A percentile compares a stretch with the other conserved stretches of the same genome.
These are phyloP conservation scores for Lerista edwardsae DNA, from an alignment of 2,797 vertebrate genomes.

Conservation along the genomic window DNA sequence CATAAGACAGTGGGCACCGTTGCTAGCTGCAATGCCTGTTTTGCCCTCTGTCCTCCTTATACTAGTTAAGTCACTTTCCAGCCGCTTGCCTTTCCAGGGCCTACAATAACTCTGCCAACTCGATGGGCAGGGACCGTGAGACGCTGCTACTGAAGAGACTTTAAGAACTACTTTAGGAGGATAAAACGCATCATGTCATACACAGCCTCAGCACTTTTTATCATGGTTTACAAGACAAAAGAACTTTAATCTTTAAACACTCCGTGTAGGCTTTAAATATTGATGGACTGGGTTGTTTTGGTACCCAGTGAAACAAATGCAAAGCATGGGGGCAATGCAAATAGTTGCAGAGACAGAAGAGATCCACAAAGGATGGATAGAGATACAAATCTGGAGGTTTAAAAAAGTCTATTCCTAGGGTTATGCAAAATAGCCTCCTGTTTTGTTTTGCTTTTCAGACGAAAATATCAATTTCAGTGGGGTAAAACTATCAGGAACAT, in stretches of 20 bases:
- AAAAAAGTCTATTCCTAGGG: not conserved
- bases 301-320: slow-evolving; percentile 27
- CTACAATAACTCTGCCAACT: not conserved
- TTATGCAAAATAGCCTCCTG: not conserved
- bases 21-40: too few species aligned
- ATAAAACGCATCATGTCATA: not conserved
- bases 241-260: slow-evolving; percentile 24
- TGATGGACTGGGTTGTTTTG: not conserved
- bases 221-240: slow-evolving; percentile 4
- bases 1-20: too few species aligned
- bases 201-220: slow-evolving; percentile 4
- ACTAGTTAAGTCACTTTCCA: not conserved
- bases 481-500: not conserved
- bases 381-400: slow-evolving; percentile 17
- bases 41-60: too few species aligned
- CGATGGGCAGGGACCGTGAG: not conserved
- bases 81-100: not conserved
- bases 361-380: not conserved
- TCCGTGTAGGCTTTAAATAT: not conserved
- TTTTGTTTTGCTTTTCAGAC: not conserved
- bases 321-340: slow-evolving; percentile 21
- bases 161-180: slow-evolving; percentile 5
- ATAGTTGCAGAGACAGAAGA: not conserved
- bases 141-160: not conserved
- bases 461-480: not conserved